phyloP scores from a whole-genome alignment of 2,888 invertebrate genomes.

The Osmoderma eremita region DNA sequence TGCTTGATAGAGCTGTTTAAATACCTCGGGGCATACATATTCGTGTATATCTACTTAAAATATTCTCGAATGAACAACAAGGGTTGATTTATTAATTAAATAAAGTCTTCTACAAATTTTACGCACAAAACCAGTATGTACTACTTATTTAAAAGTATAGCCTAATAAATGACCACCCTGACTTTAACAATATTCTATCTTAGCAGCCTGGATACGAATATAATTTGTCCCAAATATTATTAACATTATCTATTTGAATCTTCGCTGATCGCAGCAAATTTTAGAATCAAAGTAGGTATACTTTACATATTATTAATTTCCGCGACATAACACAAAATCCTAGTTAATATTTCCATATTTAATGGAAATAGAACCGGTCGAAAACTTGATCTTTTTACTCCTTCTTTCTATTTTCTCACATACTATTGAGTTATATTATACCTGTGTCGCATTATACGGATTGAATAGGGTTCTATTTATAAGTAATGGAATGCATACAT shows the following conservation, averaged over 20 bases:
- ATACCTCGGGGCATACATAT: no score
- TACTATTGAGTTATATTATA: not conserved
- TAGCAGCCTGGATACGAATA: not conserved
- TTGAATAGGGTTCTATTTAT: slow-evolving; percentile 12
- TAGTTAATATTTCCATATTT: no score
- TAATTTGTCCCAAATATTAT: slow-evolving; percentile 1
- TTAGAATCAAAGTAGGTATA: slow-evolving; percentile 7
- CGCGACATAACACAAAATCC: no score
- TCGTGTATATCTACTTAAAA: no score
- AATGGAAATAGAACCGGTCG: not conserved
- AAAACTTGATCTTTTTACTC: not conserved
- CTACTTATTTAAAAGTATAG: not conserved
- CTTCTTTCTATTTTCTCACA: slow-evolving; percentile 3
- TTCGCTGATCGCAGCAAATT: not conserved
- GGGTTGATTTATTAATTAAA: no score
- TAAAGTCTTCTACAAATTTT: no score
- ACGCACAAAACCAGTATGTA: not conserved
- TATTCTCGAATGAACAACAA: no score
- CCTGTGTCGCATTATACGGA: not conserved
- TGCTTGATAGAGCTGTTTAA: no score
- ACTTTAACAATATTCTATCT: not conserved
- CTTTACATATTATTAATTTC: not conserved
- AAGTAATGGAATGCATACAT: no score
- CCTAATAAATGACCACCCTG: not conserved
- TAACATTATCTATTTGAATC: slow-evolving; percentile 2